Conservation (phyloP, 2,888 invertebrate species). For the Conops quadrifasciatus region DNA sequence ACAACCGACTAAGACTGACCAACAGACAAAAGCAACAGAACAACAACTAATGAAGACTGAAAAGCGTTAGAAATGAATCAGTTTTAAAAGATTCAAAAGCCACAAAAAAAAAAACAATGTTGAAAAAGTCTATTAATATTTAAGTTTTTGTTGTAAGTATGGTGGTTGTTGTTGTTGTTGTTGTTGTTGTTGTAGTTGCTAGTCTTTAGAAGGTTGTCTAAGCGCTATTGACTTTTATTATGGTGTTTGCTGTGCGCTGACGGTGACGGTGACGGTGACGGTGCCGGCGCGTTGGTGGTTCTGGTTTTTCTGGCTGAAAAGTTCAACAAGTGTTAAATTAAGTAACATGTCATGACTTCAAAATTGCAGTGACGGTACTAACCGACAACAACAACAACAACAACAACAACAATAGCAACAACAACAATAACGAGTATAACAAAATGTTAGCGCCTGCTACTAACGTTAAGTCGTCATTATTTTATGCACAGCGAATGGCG, state of each 20-base stretch:
- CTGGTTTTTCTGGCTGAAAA: conserved; percentile 16
- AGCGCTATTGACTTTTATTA: conserved; percentile 1
- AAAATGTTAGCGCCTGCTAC: conserved; percentile 38
- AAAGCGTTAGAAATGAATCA: neutral
- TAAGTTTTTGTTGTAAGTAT: conserved; percentile 25
- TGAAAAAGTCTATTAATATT: conserved; percentile 8
- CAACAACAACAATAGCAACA: conserved; percentile 25
- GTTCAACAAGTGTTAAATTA: conserved; percentile 41
- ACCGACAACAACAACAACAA: conserved; percentile 24
- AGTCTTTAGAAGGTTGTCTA: neutral
- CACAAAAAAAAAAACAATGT: neutral
- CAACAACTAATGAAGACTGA: too few relatives aligned
- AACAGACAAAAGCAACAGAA: too few relatives aligned
- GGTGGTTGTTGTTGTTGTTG: conserved; percentile 28
- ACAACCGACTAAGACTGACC: too few relatives aligned
- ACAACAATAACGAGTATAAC: conserved; percentile 37
- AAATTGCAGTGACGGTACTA: conserved; percentile 18
- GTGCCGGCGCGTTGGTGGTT: conserved; percentile 10
- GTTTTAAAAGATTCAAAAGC: neutral
- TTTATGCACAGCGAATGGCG: neutral
- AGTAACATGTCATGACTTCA: conserved; percentile 31
- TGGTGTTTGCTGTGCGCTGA: neutral
- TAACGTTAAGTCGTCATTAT: conserved; percentile 11
- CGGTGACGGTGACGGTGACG: too few relatives aligned
- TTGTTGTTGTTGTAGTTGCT: neutral